Percentiles rank a stretch among this genome's conserved stretches.
Evolutionary conservation across 1,140 invertebrate species (phyloP).

Genomic region (Leptinotarsa undecemlineata): DNA sequence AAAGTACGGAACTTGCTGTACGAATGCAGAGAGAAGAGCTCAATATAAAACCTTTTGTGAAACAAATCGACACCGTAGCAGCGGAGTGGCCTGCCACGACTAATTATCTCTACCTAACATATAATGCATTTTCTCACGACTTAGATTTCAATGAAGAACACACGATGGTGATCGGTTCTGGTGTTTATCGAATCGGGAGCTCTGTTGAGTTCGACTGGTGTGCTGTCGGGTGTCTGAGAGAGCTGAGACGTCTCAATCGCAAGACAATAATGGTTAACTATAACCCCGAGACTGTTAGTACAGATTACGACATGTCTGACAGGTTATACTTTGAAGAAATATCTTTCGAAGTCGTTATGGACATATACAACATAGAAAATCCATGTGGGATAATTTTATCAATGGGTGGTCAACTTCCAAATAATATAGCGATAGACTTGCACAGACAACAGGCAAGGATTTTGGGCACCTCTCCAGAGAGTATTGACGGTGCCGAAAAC

Average conservation of each 20-base stretch:
- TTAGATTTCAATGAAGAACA: slow-evolving; percentile 80
- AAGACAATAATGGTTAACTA: slow-evolving; percentile 99
- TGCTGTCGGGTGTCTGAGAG: slow-evolving; percentile 93
- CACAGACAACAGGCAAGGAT: slow-evolving; percentile 80
- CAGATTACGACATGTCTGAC: slow-evolving; percentile 99
- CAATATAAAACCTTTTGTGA: slow-evolving; percentile 84
- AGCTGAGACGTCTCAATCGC: slow-evolving; percentile 80
- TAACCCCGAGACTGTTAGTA: slow-evolving; percentile 99
- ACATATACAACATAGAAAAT: slow-evolving; percentile 93
- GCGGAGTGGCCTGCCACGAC: slow-evolving; percentile 98
- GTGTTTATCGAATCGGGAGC: slow-evolving; percentile 97
- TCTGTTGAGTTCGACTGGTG: slow-evolving; percentile 99
- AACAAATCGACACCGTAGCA: slow-evolving; percentile 99
- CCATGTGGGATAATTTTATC: slow-evolving; percentile 94
- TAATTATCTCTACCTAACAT: slow-evolving; percentile 97
- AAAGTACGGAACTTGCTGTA: slow-evolving; percentile 83
- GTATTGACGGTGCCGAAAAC: slow-evolving; percentile 97
- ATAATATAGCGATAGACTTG: slow-evolving; percentile 98
- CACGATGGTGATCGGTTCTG: slow-evolving; percentile 90
- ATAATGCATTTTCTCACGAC: slow-evolving; percentile 89
- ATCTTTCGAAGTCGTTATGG: slow-evolving; percentile 98
- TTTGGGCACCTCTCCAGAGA: slow-evolving; percentile 88
- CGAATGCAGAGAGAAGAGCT: slow-evolving; percentile 74
- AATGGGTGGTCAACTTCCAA: slow-evolving; percentile 98
- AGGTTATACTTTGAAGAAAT: slow-evolving; percentile 99